A percentile compares a stretch with the other conserved stretches of the same genome.
Conservation (phyloP, 2,888 invertebrate species). For the Trachelus troglodyta region DNA sequence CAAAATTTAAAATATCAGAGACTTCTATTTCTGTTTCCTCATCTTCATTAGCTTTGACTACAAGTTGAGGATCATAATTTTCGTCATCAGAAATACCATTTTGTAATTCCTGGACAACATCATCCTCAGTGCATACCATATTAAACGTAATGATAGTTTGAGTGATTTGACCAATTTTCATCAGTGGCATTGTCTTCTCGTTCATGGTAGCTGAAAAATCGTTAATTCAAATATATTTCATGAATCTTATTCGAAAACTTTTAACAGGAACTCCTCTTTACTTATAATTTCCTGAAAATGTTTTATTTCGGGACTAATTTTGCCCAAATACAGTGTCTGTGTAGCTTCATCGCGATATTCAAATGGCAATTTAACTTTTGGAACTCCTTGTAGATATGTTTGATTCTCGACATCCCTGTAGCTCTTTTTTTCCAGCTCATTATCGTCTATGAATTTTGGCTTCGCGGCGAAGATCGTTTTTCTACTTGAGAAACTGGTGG, state of each 20-base stretch:
- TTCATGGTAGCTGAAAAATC: constrained; percentile 29
- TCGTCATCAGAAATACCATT: neutral
- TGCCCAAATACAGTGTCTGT: constrained; percentile 48
- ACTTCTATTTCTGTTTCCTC: constrained; percentile 20
- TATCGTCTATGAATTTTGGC: constrained; percentile 32
- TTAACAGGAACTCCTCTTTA: constrained; percentile 10
- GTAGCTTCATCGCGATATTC: constrained; percentile 38
- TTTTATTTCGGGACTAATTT: constrained; percentile 25
- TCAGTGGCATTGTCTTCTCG: constrained; percentile 34
- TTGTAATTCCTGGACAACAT: constrained; percentile 10
- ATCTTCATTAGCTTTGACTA: neutral
- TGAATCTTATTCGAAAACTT: neutral
- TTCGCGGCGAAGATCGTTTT: constrained; percentile 25
- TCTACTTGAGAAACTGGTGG: constrained; percentile 33
- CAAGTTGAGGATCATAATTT: constrained; percentile 10
- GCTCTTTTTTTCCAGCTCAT: constrained; percentile 24
- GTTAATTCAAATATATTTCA: neutral
- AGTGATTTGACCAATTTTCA: constrained; percentile 26
- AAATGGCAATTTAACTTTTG: constrained; percentile 36
- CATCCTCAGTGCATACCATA: constrained; percentile 1
- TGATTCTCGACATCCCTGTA: constrained; percentile 35
- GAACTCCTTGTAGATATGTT: constrained; percentile 44
- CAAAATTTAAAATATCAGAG: constrained; percentile 31
- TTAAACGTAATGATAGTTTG: constrained; percentile 35
- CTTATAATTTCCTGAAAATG: constrained; percentile 39